Percentiles rank a stretch among this genome's conserved stretches.
These are phyloP conservation scores for Dioctria rufipes DNA, from an alignment of 2,888 invertebrate species.

Conservation along the genomic window DNA sequence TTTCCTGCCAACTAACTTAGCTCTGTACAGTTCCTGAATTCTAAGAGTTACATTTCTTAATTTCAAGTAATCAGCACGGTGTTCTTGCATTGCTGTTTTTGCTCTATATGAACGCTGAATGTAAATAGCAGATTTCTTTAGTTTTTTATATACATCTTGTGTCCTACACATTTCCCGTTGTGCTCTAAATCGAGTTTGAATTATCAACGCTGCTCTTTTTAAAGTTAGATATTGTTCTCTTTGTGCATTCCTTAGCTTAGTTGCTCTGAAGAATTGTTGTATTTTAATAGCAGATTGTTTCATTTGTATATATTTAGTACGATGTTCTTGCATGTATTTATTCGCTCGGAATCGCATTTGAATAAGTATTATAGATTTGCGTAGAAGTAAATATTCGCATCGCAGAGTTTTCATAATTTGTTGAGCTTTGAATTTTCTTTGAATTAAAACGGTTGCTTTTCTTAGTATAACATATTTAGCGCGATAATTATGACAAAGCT, in stretches of 20 bases:
- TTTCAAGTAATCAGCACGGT: constrained; percentile 47
- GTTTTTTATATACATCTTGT: constrained; percentile 58
- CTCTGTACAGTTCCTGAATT: constrained; percentile 67
- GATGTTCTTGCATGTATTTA: constrained; percentile 65
- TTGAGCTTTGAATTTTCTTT: constrained; percentile 65
- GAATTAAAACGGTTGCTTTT: constrained; percentile 61
- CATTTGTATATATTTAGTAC: constrained; percentile 61
- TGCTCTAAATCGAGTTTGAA: constrained; percentile 53
- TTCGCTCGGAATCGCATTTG: constrained; percentile 65
- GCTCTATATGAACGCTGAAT: constrained; percentile 70
- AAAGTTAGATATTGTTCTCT: constrained; percentile 60
- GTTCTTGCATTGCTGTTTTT: constrained; percentile 61
- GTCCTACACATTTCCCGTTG: constrained; percentile 61
- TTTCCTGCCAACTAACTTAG: constrained; percentile 58
- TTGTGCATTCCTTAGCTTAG: constrained; percentile 62
- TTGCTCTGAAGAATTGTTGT: constrained; percentile 65
- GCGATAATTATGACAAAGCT: constrained; percentile 56
- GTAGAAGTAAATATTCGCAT: constrained; percentile 60
- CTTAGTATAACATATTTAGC: constrained; percentile 26
- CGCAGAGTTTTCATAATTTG: not conserved
- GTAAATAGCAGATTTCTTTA: constrained; percentile 63
- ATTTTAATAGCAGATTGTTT: constrained; percentile 61
- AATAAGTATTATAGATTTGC: constrained; percentile 65
- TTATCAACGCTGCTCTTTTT: constrained; percentile 57
- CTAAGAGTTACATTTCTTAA: not conserved